These are phyloP conservation scores for Papilio glaucus DNA, from an alignment of 1,140 invertebrate genomes.

Conservation along the genomic window DNA sequence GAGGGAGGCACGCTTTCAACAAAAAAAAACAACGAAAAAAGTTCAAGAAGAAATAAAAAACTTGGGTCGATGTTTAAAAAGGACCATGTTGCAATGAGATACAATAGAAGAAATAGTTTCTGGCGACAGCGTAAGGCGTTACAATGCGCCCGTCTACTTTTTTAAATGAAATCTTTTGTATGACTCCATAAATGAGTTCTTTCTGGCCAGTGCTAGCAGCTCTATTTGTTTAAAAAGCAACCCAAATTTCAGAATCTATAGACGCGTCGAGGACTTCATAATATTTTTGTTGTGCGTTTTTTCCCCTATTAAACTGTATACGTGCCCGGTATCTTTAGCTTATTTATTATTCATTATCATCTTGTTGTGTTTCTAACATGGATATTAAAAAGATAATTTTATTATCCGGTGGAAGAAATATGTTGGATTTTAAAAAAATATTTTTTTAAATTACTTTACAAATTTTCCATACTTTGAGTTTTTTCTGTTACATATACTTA, in stretches of 20 bases:
- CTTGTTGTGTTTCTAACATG: too few relatives aligned
- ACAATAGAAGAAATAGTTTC: constrained; percentile 71
- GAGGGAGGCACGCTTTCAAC: constrained; percentile 67
- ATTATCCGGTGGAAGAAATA: not conserved
- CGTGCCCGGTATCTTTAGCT: too few relatives aligned
- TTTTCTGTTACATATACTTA: not conserved
- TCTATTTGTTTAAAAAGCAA: constrained; percentile 23
- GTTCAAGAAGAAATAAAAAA: constrained; percentile 62
- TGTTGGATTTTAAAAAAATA: not conserved
- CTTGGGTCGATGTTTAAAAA: constrained; percentile 70
- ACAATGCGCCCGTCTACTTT: constrained; percentile 46
- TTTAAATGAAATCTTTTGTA: constrained; percentile 42
- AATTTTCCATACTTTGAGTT: not conserved
- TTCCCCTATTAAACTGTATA: not conserved
- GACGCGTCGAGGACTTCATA: not conserved
- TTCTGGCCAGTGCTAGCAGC: constrained; percentile 5
- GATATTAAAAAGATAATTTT: not conserved
- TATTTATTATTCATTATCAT: too few relatives aligned
- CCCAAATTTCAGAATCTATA: not conserved
- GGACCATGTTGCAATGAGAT: constrained; percentile 64
- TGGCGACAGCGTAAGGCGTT: constrained; percentile 60
- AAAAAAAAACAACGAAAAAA: constrained; percentile 57
- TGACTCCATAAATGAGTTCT: constrained; percentile 40
- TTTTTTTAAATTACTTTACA: not conserved
- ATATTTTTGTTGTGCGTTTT: not conserved